These are phyloP conservation scores for Tetragonula clypearis DNA, from an alignment of 1,140 invertebrate genomes.

Conservation along the genomic window DNA sequence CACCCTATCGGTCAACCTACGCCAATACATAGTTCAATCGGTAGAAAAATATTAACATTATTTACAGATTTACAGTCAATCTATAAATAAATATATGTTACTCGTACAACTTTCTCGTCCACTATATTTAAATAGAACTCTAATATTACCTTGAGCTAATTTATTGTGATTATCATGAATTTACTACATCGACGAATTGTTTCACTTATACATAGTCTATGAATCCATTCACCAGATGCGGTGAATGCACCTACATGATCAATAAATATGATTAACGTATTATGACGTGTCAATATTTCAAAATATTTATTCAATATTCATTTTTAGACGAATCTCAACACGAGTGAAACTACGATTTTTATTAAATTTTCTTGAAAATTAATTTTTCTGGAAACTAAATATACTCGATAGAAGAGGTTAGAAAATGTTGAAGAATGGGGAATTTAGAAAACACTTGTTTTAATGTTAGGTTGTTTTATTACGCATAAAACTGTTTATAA, in stretches of 20 bases:
- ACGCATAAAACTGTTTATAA: constrained; percentile 35
- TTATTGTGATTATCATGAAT: background rate
- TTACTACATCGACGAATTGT: background rate
- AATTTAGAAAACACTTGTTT: background rate
- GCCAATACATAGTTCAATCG: constrained; percentile 3
- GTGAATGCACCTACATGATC: background rate
- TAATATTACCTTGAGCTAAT: background rate
- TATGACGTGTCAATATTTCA: background rate
- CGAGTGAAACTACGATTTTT: background rate
- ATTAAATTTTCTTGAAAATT: background rate
- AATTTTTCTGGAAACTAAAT: background rate
- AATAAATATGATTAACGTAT: background rate
- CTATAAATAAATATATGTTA: background rate
- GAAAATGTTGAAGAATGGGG: background rate
- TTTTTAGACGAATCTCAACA: background rate
- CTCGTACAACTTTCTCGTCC: background rate
- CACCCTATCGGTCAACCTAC: constrained; percentile 59
- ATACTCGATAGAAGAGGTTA: background rate
- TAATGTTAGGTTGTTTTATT: constrained; percentile 51
- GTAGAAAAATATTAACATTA: constrained; percentile 17
- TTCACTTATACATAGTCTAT: background rate
- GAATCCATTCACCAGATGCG: background rate
- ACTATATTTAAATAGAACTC: background rate
- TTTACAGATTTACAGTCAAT: background rate
- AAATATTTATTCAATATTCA: background rate